Percentiles rank a stretch among this genome's conserved stretches.
Evolutionary conservation across 2,113 vertebrate genomes (phyloP).

Genomic region (Orientallactaga bullata): DNA sequence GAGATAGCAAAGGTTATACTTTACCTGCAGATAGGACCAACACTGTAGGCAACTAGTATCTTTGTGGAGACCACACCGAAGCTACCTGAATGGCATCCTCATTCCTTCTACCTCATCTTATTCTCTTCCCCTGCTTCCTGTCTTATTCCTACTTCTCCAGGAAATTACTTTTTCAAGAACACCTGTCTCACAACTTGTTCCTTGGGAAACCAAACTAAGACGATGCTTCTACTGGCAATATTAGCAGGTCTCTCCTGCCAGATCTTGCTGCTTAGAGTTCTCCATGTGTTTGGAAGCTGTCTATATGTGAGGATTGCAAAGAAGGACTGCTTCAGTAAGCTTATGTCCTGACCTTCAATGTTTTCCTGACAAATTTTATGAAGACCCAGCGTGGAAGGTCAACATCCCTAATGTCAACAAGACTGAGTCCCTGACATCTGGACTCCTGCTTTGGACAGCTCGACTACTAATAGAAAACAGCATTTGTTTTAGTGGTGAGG

Average conservation of each 20-base stretch:
- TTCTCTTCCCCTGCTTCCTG: background rate
- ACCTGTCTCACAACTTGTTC: background rate
- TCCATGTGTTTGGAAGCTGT: background rate
- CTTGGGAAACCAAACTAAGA: background rate
- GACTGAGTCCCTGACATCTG: background rate
- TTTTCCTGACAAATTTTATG: slow-evolving; percentile 35
- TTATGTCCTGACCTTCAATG: background rate
- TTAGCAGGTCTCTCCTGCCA: background rate
- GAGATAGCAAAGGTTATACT: background rate
- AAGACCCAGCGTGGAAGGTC: background rate
- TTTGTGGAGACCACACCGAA: background rate
- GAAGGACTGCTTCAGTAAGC: background rate
- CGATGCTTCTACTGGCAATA: background rate
- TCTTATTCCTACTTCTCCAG: background rate
- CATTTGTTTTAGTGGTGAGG: background rate
- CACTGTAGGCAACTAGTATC: background rate
- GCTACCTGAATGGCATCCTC: background rate
- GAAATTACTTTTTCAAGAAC: background rate
- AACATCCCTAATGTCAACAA: background rate
- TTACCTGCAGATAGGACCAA: background rate
- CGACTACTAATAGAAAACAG: background rate
- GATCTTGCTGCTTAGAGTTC: background rate
- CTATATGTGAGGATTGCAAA: background rate
- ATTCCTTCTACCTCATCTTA: background rate
- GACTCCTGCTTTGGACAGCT: background rate